Percentiles rank a stretch among this genome's conserved stretches.
phyloP scores from a whole-genome alignment of 2,797 vertebrate genomes.

The Tokudaia muenninki region DNA sequence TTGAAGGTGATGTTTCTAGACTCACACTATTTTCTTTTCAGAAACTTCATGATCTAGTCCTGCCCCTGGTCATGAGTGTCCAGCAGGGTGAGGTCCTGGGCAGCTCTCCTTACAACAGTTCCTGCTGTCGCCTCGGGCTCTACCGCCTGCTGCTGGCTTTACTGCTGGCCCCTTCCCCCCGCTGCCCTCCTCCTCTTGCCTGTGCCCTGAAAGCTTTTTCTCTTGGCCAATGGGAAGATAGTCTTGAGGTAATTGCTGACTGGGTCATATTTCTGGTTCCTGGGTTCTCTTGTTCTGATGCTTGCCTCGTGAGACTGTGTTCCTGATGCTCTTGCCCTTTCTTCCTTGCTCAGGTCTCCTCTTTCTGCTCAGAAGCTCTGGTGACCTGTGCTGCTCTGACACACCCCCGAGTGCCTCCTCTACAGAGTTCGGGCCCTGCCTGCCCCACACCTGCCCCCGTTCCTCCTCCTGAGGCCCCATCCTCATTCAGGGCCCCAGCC shows the following conservation, averaged over 20 bases:
- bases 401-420: slow-evolving; percentile 92
- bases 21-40: slow-evolving; percentile 72
- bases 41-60: slow-evolving; percentile 93
- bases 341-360: slow-evolving; percentile 89
- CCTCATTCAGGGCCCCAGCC: slow-evolving; percentile 74
- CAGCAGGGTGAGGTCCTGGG: slow-evolving; percentile 88
- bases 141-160: slow-evolving; percentile 93
- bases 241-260: slow-evolving; percentile 87
- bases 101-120: slow-evolving; percentile 88
- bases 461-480: slow-evolving; percentile 69
- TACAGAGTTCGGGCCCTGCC: slow-evolving; percentile 79
- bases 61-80: slow-evolving; percentile 92
- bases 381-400: slow-evolving; percentile 92
- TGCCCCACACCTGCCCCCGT: slow-evolving; percentile 59
- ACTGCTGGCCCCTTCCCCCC: slow-evolving; percentile 91
- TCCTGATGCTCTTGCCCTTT: background rate
- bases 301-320: rapidly evolving
- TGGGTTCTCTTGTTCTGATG: background rate
- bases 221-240: slow-evolving; percentile 90
- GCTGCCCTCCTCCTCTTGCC: slow-evolving; percentile 91
- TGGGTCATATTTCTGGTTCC: background rate
- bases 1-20: background rate
- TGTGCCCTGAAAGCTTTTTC: slow-evolving; percentile 92
- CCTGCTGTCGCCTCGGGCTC: slow-evolving; percentile 90
- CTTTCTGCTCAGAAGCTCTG: slow-evolving; percentile 93